Conservation (phyloP, 2,888 invertebrate species). For the Drosophila hamatofila region DNA sequence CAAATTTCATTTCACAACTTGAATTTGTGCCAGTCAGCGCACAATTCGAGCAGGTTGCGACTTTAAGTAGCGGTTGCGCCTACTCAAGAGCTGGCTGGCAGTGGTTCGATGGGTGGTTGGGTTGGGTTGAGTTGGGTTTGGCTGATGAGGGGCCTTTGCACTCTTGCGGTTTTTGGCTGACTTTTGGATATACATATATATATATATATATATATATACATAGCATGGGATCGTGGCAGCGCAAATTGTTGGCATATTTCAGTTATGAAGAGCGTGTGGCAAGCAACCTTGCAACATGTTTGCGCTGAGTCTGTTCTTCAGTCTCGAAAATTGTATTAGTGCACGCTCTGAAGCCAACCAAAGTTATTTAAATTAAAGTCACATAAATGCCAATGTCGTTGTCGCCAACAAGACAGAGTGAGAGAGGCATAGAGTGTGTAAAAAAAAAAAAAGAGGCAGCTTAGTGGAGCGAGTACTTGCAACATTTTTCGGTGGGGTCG, state of each 20-base stretch:
- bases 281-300: slow-evolving; percentile 49
- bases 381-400: slow-evolving; percentile 54
- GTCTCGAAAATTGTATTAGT: slow-evolving; percentile 57
- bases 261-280: slow-evolving; percentile 33
- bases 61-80: slow-evolving; percentile 37
- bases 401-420: slow-evolving; percentile 18
- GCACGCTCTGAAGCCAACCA: slow-evolving; percentile 55
- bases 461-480: slow-evolving; percentile 13
- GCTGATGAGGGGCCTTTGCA: slow-evolving; percentile 1
- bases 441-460: no score
- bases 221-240: slow-evolving; percentile 29
- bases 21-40: slow-evolving; percentile 55
- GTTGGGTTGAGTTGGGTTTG: not conserved
- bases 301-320: slow-evolving; percentile 17
- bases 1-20: slow-evolving; percentile 69
- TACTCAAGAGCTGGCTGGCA: slow-evolving; percentile 19
- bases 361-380: slow-evolving; percentile 74
- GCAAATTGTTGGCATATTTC: slow-evolving; percentile 61
- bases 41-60: slow-evolving; percentile 6
- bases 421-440: not conserved
- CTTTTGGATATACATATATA: slow-evolving; percentile 13
- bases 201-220: not conserved
- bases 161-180: slow-evolving; percentile 27
- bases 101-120: not conserved
- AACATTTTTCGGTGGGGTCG: slow-evolving; percentile 31